Evolutionary conservation across 2,888 invertebrate species (phyloP).

Genomic region (Melinaea menophilus): DNA sequence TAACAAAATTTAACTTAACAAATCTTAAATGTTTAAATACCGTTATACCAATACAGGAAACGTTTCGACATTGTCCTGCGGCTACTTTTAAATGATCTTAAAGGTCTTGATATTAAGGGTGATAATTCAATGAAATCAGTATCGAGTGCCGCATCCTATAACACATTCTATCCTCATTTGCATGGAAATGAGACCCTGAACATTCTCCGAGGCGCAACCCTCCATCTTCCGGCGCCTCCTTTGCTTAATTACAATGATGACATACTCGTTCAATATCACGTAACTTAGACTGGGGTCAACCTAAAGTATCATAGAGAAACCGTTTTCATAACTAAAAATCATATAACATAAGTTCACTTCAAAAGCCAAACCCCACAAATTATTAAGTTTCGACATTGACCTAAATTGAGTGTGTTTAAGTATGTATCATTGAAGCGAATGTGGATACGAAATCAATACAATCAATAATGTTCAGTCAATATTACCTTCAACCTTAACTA

Average conservation of each 20-base stretch:
- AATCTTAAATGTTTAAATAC: conserved; percentile 18
- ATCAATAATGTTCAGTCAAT: background rate
- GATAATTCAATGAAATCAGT: conserved; percentile 28
- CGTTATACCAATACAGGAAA: conserved; percentile 21
- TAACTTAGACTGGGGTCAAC: conserved; percentile 23
- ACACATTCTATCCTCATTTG: conserved; percentile 69
- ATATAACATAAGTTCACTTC: too few species aligned
- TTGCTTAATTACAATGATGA: conserved; percentile 70
- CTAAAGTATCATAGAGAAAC: too few species aligned
- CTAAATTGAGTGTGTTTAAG: background rate
- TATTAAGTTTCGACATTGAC: background rate
- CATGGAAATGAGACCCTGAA: conserved; percentile 75
- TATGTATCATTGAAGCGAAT: background rate
- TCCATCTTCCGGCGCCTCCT: conserved; percentile 68
- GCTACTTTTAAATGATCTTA: conserved; percentile 5
- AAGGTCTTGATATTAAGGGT: conserved; percentile 11
- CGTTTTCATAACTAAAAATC: too few species aligned
- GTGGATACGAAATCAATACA: background rate
- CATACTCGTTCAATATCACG: conserved; percentile 50
- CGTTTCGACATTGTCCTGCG: conserved; percentile 21
- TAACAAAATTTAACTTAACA: background rate
- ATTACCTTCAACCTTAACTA: background rate
- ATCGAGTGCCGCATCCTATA: conserved; percentile 48
- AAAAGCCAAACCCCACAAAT: background rate
- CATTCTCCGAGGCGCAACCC: conserved; percentile 60